Evolutionary conservation across 1,140 invertebrate species (phyloP).

Genomic region (Amphibalanus amphitrite): DNA sequence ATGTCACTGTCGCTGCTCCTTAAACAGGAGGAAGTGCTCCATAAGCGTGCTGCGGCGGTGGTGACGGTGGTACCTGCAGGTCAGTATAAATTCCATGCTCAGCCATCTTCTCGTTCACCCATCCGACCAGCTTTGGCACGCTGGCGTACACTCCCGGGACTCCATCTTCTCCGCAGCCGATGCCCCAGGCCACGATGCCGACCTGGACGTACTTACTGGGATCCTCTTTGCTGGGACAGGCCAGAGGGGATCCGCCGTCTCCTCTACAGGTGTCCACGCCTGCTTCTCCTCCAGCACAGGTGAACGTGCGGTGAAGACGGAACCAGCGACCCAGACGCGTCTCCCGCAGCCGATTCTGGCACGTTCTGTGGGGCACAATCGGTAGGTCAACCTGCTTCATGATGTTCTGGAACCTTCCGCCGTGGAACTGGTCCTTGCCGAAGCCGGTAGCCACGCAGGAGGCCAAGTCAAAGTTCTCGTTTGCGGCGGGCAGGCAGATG

Average conservation of each 20-base stretch:
- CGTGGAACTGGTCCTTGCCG: slow-evolving; percentile 48
- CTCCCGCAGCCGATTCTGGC: slow-evolving; percentile 35
- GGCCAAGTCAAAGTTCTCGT: slow-evolving; percentile 4
- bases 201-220: slow-evolving; percentile 37
- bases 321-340: slow-evolving; percentile 43
- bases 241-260: slow-evolving; percentile 48
- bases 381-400: slow-evolving; percentile 31
- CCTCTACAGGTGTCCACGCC: slow-evolving; percentile 44
- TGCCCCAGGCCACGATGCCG: slow-evolving; percentile 52
- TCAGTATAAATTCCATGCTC: not conserved
- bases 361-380: slow-evolving; percentile 31
- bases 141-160: slow-evolving; percentile 63
- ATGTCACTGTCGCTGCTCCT: no score
- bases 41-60: no score
- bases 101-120: slow-evolving; percentile 10
- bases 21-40: no score
- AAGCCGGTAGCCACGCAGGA: slow-evolving; percentile 59
- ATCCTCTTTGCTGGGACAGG: slow-evolving; percentile 40
- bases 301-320: slow-evolving; percentile 41
- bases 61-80: no score
- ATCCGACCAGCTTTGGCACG: slow-evolving; percentile 14
- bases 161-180: slow-evolving; percentile 41
- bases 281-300: slow-evolving; percentile 50
- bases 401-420: slow-evolving; percentile 48
- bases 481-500: slow-evolving; percentile 26